These are phyloP conservation scores for Diadophis punctatus DNA, from an alignment of 2,113 vertebrate genomes.

Conservation along the genomic window DNA sequence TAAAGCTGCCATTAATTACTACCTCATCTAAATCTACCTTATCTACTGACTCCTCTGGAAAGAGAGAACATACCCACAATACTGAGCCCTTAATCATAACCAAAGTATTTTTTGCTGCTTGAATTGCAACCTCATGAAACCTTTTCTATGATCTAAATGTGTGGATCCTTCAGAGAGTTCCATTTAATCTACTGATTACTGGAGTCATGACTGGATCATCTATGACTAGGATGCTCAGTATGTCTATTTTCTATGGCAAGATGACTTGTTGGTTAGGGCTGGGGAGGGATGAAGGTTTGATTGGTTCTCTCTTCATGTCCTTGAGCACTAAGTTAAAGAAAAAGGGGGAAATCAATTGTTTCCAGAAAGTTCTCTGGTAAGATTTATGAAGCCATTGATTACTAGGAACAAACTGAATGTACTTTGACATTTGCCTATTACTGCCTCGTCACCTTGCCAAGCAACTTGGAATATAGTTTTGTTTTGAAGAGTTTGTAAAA, in stretches of 20 bases:
- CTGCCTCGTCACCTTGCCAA: background rate
- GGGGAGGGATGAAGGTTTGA: background rate
- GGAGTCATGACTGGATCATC: background rate
- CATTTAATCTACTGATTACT: background rate
- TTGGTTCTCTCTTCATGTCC: background rate
- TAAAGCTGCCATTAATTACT: background rate
- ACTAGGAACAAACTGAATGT: background rate
- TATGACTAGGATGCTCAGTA: background rate
- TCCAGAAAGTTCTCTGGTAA: background rate
- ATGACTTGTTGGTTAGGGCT: background rate
- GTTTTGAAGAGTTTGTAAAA: background rate
- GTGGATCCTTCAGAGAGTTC: background rate
- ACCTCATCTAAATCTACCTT: background rate
- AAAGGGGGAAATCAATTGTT: background rate
- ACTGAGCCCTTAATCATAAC: background rate
- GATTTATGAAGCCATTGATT: background rate
- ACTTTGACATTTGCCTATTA: background rate
- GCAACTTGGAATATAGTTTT: background rate
- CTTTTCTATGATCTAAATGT: background rate
- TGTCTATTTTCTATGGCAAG: background rate
- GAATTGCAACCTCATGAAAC: background rate
- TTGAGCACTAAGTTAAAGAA: background rate
- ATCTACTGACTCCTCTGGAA: background rate
- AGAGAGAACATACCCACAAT: background rate
- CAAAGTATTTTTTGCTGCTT: background rate